Conservation (phyloP, 2,888 invertebrate species). For the Poecilus cupreus region DNA sequence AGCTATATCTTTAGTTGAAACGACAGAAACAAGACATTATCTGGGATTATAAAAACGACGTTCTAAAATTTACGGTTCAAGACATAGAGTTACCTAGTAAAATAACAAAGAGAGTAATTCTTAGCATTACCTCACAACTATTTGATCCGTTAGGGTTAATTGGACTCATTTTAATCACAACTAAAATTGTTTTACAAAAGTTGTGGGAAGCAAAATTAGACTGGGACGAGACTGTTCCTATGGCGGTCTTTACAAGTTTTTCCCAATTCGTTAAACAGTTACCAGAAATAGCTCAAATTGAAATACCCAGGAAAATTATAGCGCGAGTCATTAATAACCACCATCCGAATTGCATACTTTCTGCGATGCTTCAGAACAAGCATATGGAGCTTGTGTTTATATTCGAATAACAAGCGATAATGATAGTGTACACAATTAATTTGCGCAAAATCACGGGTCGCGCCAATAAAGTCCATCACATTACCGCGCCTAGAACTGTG, state of each 20-base stretch:
- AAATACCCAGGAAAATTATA: neutral
- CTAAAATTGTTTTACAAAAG: constrained; percentile 8
- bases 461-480: neutral
- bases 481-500: neutral
- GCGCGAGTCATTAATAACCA: neutral
- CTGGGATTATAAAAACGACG: neutral
- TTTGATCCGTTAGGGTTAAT: constrained; percentile 14
- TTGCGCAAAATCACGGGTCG: constrained; percentile 13
- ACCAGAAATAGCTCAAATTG: too few species aligned
- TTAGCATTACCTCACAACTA: neutral
- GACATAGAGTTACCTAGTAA: too few species aligned
- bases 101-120: neutral
- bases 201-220: neutral
- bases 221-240: too few species aligned
- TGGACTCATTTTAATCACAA: neutral
- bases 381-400: constrained; percentile 15
- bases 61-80: neutral
- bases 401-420: neutral
- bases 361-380: neutral
- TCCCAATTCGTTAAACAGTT: too few species aligned
- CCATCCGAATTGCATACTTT: neutral
- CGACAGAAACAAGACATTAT: neutral
- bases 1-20: neutral
- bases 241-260: neutral
- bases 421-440: neutral